phyloP scores from a whole-genome alignment of 2,113 vertebrate genomes.

The Pseudopodoces humilis region DNA sequence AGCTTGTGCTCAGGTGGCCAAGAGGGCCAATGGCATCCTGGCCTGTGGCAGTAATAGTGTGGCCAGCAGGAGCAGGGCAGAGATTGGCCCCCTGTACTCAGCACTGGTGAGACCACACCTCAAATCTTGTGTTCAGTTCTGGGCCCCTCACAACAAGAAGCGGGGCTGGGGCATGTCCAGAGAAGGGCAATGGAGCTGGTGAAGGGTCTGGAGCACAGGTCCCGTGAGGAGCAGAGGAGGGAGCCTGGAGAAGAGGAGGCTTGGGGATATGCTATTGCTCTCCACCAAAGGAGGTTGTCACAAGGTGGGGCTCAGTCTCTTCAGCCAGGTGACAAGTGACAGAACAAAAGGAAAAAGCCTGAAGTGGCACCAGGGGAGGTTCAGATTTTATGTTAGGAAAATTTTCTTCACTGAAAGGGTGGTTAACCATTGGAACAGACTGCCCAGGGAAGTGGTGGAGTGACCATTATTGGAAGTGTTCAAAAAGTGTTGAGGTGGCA shows the following conservation, averaged over 20 bases:
- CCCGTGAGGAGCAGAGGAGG: not conserved
- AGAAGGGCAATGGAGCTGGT: not conserved
- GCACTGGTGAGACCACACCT: not conserved
- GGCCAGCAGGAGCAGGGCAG: not conserved
- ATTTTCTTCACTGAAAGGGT: not conserved
- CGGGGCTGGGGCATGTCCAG: accelerated
- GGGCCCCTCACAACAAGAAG: accelerated
- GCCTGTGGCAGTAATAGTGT: accelerated
- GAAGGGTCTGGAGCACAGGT: not conserved
- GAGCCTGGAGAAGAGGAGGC: not conserved
- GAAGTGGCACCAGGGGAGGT: not conserved
- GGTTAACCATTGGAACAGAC: not conserved
- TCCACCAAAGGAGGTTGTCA: not conserved
- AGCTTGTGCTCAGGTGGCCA: accelerated
- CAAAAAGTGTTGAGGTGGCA: not conserved
- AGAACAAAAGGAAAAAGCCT: not conserved
- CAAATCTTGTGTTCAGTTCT: not conserved
- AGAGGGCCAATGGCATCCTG: not conserved
- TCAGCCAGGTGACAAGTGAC: not conserved
- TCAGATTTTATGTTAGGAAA: not conserved
- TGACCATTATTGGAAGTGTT: not conserved
- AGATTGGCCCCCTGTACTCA: accelerated
- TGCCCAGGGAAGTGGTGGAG: not conserved
- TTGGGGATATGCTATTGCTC: not conserved
- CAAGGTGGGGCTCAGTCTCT: accelerated